phyloP scores from a whole-genome alignment of 2,797 vertebrate genomes.

The Poecilia wingei region DNA sequence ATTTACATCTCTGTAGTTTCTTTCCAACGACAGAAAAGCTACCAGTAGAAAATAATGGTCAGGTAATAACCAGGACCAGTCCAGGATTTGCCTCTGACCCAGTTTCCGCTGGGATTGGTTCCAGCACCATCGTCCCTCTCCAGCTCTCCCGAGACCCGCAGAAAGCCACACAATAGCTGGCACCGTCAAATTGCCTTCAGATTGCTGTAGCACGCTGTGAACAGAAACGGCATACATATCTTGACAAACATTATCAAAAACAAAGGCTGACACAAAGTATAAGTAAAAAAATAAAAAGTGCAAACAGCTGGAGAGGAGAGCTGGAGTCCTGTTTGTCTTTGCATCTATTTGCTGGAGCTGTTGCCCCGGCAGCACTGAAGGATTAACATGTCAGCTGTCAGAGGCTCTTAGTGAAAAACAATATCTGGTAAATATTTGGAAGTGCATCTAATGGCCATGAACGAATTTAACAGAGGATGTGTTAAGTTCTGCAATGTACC shows the following conservation, averaged over 20 bases:
- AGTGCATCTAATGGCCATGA: not conserved
- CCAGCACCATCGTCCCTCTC: not conserved
- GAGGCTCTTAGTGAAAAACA: not conserved
- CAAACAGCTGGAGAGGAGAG: not conserved
- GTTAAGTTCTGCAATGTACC: not conserved
- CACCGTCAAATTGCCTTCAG: not conserved
- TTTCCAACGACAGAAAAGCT: not conserved
- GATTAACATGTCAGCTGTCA: not conserved
- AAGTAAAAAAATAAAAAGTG: not conserved
- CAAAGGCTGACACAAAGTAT: not conserved
- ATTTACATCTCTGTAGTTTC: not conserved
- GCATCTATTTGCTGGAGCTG: not conserved
- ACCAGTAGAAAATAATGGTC: not conserved
- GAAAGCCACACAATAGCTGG: not conserved
- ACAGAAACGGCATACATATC: not conserved
- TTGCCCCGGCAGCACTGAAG: not conserved
- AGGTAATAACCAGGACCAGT: not conserved
- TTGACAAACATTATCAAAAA: not conserved
- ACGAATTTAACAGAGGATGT: not conserved
- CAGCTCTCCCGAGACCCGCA: not conserved
- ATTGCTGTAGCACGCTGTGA: not conserved
- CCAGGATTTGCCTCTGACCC: not conserved
- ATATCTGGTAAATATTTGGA: not conserved
- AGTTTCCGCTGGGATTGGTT: slow-evolving; percentile 1
- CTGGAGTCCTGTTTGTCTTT: not conserved